Evolutionary conservation across 2,113 vertebrate species (phyloP).

Genomic region (Chinchilla lanigera): DNA sequence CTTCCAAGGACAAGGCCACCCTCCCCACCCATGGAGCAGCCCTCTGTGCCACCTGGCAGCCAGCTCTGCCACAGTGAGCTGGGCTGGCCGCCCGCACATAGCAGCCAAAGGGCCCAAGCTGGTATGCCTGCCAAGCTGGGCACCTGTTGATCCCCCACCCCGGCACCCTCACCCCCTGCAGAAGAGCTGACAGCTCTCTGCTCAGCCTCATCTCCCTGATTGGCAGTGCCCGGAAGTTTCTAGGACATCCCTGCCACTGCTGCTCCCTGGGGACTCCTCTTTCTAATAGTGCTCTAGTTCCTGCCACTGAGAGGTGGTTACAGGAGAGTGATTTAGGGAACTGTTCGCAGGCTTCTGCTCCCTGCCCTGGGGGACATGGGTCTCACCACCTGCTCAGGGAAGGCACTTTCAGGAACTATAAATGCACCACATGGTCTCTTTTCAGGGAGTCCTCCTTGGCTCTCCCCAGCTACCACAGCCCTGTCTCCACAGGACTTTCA

Average conservation of each 20-base stretch:
- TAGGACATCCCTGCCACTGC: constrained; percentile 54
- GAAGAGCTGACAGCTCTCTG: neutral
- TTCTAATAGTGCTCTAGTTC: constrained; percentile 64
- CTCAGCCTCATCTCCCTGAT: neutral
- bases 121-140: neutral
- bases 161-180: neutral
- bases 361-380: neutral
- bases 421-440: fast-evolving
- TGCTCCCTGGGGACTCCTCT: constrained; percentile 57
- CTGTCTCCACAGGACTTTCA: neutral
- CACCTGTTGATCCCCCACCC: constrained; percentile 46
- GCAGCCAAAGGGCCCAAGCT: neutral
- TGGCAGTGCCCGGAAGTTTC: constrained; percentile 72
- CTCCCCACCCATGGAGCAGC: fast-evolving
- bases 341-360: neutral
- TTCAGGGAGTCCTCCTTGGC: fast-evolving
- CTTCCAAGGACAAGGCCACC: neutral
- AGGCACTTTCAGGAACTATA: neutral
- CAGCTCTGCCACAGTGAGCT: neutral
- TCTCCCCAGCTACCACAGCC: fast-evolving
- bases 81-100: neutral
- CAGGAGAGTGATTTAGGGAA: fast-evolving
- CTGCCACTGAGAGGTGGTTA: fast-evolving
- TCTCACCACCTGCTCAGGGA: neutral
- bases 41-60: constrained; percentile 28